Conservation (phyloP, 2,113 vertebrate species). For the Strigops habroptila region DNA sequence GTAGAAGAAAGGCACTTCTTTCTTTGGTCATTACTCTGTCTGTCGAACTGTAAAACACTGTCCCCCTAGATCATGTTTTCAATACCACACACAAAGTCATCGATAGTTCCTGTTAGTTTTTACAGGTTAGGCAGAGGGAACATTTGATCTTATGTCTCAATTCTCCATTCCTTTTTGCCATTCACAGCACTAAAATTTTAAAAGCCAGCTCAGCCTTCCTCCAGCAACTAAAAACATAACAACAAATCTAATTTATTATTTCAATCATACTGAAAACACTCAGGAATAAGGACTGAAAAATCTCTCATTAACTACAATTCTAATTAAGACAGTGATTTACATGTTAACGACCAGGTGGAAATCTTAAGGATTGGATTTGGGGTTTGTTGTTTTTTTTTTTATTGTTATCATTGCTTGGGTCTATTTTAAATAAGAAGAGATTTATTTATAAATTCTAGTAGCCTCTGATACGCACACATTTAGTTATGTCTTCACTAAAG, state of each 20-base stretch:
- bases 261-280: constrained; percentile 22
- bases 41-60: neutral
- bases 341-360: constrained; percentile 35
- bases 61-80: constrained; percentile 21
- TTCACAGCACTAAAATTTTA: neutral
- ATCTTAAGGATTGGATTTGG: neutral
- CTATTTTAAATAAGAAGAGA: neutral
- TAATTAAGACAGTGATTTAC: constrained; percentile 57
- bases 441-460: neutral
- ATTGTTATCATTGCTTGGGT: neutral
- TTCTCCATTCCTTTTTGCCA: neutral
- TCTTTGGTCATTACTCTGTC: neutral
- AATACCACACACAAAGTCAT: constrained; percentile 25
- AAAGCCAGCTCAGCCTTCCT: neutral
- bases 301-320: constrained; percentile 19
- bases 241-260: constrained; percentile 46
- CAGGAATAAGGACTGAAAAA: constrained; percentile 10
- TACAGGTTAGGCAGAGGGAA: constrained; percentile 31
- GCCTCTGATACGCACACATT: neutral
- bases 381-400: neutral
- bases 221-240: constrained; percentile 8
- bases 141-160: constrained; percentile 29
- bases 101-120: constrained; percentile 42
- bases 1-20: neutral
- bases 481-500: neutral